phyloP scores from a whole-genome alignment of 2,888 invertebrate genomes.

The Dilophus febrilis region DNA sequence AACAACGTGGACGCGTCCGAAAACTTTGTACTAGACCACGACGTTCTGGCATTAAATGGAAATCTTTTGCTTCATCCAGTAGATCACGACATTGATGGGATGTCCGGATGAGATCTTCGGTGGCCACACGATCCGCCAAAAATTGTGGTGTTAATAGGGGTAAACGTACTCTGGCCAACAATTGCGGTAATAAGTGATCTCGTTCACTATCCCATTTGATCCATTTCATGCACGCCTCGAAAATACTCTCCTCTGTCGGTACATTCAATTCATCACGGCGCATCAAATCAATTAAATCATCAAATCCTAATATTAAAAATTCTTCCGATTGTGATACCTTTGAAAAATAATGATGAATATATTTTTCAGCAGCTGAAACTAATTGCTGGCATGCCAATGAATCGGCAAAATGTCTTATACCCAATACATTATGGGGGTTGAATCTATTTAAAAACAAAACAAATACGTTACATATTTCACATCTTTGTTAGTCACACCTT shows the following conservation, averaged over 20 bases:
- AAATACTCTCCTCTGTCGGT: slow-evolving; percentile 61
- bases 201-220: slow-evolving; percentile 45
- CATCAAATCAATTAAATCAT: slow-evolving; percentile 50
- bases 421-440: slow-evolving; percentile 63
- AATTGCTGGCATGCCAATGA: slow-evolving; percentile 52
- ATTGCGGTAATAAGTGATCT: slow-evolving; percentile 42
- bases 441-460: slow-evolving; percentile 33
- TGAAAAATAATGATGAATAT: slow-evolving; percentile 61
- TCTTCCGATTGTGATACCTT: slow-evolving; percentile 62
- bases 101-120: slow-evolving; percentile 56
- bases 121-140: slow-evolving; percentile 62
- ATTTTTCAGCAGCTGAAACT: slow-evolving; percentile 59
- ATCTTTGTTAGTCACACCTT: not conserved
- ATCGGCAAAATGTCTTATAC: slow-evolving; percentile 64
- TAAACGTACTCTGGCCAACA: slow-evolving; percentile 58
- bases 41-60: slow-evolving; percentile 72
- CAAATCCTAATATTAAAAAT: slow-evolving; percentile 39
- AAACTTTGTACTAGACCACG: slow-evolving; percentile 59
- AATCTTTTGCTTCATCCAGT: slow-evolving; percentile 75
- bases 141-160: slow-evolving; percentile 68
- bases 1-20: slow-evolving; percentile 52
- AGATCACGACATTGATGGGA: slow-evolving; percentile 71
- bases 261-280: slow-evolving; percentile 63
- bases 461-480: not conserved
- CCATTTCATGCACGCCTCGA: slow-evolving; percentile 73